Evolutionary conservation across 2,888 invertebrate species (phyloP), one percentile per base, ranked within the genome.

Genomic region (Ditula angustiorana): DNA sequence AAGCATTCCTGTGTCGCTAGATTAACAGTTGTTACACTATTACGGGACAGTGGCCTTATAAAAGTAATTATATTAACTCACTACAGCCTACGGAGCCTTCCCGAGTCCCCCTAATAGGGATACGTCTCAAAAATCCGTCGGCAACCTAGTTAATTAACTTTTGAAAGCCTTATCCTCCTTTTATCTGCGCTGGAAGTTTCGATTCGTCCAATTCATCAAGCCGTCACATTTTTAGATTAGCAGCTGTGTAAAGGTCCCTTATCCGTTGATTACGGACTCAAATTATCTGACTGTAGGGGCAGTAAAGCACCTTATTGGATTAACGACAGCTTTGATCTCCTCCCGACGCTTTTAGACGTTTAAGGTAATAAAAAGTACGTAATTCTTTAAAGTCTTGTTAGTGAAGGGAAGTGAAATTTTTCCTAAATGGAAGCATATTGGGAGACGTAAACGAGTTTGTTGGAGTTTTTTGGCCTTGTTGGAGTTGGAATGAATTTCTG

Each of bases 221-320:
- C 71, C 74, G 69, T 74, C 80, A 74, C 76, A 73, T 79, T 76
- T 78, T 78, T 71, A 73, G 76, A 80, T 82, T 81, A 83, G 83
- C 81, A 86, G 81, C 79, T 80, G 83, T 83, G 85, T 85, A 88
- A 87, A 88, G 83, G 78, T 74, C 69, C 69, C 74, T 75, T 77
- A 74, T 73, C 71, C 79, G 77, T 83, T 91, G 90, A 91, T 90
- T 88, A 90, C 83, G 81, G 78, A 76, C 78, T 75, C 76, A 84
- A 88, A 87, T 88, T 86, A 88, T 86, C 83, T 81, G 78, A 71
- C 78, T 79, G 73, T 78, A 82, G 79, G 78, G 80, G 79, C 80
- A 79, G 83, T 81, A 82, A 85, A 82, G 86, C 81, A 85, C 83
- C 83, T 91, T 90, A 91, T 91, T 91, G 88, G 89, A 91, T 90